These are phyloP conservation scores for Ormyrus labotus DNA, from an alignment of 2,888 invertebrate species.

Conservation along the genomic window DNA sequence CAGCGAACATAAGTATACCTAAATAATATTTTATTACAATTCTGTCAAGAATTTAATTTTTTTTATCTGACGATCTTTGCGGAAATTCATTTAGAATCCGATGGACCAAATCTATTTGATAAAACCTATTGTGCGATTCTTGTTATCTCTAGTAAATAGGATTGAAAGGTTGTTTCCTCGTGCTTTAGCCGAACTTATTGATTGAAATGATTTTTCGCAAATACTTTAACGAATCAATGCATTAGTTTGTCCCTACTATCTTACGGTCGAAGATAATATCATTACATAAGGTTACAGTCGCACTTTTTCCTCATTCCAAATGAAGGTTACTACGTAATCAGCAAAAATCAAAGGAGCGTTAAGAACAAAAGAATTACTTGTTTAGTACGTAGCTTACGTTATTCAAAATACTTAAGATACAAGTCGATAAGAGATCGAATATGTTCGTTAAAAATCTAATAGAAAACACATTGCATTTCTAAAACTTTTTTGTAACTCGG, in stretches of 20 bases:
- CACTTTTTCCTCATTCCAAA: constrained; percentile 21
- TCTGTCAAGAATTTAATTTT: no score
- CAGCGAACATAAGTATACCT: no score
- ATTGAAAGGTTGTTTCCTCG: constrained; percentile 11
- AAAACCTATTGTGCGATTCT: constrained; percentile 24
- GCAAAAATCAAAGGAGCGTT: constrained; percentile 34
- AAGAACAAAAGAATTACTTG: constrained; percentile 26
- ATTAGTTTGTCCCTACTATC: not conserved
- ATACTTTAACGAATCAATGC: not conserved
- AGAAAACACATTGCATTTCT: not conserved
- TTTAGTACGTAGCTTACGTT: not conserved
- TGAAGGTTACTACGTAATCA: constrained; percentile 33
- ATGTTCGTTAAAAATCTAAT: no score
- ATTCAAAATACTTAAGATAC: not conserved
- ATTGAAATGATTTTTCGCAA: constrained; percentile 29
- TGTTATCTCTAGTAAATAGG: not conserved
- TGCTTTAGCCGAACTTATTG: not conserved
- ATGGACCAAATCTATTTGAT: constrained; percentile 26
- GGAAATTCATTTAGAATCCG: no score
- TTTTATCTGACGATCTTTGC: no score
- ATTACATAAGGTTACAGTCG: constrained; percentile 29
- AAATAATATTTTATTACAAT: no score
- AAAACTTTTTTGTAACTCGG: not conserved
- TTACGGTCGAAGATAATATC: not conserved
- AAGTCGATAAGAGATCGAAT: not conserved